These are phyloP conservation scores for Lepidocolaptes lacrymiger DNA, from an alignment of 2,797 vertebrate species.

Conservation along the genomic window DNA sequence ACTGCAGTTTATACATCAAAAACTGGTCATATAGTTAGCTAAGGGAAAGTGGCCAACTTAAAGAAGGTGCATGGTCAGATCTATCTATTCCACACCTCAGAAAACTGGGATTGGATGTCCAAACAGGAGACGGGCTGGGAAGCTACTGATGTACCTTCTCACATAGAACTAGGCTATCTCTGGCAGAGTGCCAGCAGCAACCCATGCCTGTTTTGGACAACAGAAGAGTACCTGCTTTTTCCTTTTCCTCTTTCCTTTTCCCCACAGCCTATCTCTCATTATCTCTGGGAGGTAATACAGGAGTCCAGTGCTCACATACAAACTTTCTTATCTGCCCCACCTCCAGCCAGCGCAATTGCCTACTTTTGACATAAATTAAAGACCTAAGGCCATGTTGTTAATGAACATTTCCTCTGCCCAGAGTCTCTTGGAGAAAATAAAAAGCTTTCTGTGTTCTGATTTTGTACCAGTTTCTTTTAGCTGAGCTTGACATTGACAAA, in stretches of 20 bases:
- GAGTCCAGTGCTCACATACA: not conserved
- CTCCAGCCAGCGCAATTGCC: not conserved
- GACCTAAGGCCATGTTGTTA: not conserved
- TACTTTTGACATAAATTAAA: not conserved
- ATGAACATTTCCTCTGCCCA: not conserved
- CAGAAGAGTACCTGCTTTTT: not conserved
- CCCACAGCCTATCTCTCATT: not conserved
- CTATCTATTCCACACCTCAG: not conserved
- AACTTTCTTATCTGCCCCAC: not conserved
- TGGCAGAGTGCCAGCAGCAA: not conserved
- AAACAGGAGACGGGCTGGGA: not conserved
- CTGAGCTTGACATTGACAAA: conserved; percentile 83
- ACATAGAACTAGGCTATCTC: not conserved
- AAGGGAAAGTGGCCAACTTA: not conserved
- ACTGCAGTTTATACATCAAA: not conserved
- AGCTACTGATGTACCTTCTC: not conserved
- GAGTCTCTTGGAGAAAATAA: not conserved
- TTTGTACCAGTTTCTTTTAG: conserved; percentile 85
- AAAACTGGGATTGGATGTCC: not conserved
- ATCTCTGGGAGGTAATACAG: not conserved
- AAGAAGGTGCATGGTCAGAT: not conserved
- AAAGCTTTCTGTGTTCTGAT: conserved; percentile 3
- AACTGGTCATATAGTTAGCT: not conserved
- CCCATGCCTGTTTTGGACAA: not conserved
- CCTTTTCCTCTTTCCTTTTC: not conserved